Base-by-base conservation (phyloP, 2,113 vertebrate species). In the Elaphurus davidianus region DNA sequence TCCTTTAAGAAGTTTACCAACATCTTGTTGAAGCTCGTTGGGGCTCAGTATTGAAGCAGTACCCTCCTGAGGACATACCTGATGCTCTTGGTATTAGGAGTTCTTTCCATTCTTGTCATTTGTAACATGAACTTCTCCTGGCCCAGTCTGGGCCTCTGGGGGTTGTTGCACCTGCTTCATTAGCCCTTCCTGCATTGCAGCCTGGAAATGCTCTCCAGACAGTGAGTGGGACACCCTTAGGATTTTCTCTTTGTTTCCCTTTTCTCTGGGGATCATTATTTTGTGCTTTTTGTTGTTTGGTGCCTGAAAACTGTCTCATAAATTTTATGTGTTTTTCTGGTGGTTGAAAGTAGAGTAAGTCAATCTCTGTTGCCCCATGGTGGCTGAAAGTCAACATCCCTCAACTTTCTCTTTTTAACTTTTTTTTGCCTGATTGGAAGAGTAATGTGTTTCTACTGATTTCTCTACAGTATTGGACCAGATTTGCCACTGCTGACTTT, bases 1-100 rank as follows among this genome's bases (percentile, higher is more conserved):
- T 83, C 36, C 36, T 91, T 89, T 88, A 95, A 92, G 94, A 89
- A 64, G n/a, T 40, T 91, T 57, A 54, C 86, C n/a, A 86, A 17
- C 43, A 76, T 89, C 78, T 96, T 9, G 21, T 71, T n/a, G 12
- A 74, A 82, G 47, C 40, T 91, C 81, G 40, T 36, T 60, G 86
- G 62, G 59, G 47, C 50, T 89, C 25, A 1, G 2, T 78, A n/a
- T 45, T 89, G 85, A 96, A 83, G 43, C 5, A 16, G 1, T 54
- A 6, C 59, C 21, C 19, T 76, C 50, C 47, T 16, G 91, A 84
- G 50, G 84, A 59, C 57, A 40, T 19, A 25, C 52, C 17, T 28
- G 3, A 47, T 13, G 47, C 15, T 83, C 14, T n/a, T 16, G 43
- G 13, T 79, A 28, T 90, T 71, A 50, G 52, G 76, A 91, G 43